These are phyloP conservation scores for Trachelus iudaicus DNA, from an alignment of 2,888 invertebrate species.

Conservation along the genomic window DNA sequence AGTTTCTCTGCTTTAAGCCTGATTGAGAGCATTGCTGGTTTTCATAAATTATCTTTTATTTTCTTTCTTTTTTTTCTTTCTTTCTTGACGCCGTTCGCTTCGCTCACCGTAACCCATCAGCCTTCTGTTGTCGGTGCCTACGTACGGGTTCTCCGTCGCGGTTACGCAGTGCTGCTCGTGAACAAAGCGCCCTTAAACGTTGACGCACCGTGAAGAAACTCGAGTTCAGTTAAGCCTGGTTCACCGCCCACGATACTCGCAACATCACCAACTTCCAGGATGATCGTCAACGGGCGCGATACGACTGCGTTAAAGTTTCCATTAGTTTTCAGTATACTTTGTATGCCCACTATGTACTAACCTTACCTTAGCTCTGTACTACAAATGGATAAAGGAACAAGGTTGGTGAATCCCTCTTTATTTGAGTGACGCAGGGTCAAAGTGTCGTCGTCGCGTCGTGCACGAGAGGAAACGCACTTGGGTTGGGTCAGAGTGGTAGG, in stretches of 20 bases:
- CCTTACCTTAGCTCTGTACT: neutral
- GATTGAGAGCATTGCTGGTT: neutral
- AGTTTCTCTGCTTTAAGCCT: neutral
- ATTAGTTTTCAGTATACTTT: neutral
- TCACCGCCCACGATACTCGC: neutral
- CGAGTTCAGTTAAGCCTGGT: neutral
- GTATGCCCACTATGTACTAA: neutral
- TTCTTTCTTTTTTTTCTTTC: no score
- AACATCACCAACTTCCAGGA: neutral
- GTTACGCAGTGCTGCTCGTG: slow-evolving; percentile 34
- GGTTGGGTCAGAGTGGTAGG: neutral
- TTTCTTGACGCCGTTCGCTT: neutral
- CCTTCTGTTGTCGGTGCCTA: neutral
- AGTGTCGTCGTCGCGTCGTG: neutral
- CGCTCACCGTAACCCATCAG: neutral
- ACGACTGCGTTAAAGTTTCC: neutral
- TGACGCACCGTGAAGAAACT: neutral
- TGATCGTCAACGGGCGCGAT: neutral
- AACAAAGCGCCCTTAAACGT: slow-evolving; percentile 34
- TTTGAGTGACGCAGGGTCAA: neutral
- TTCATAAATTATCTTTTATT: neutral
- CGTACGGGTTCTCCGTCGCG: slow-evolving; percentile 9
- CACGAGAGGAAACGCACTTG: neutral
- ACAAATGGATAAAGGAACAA: neutral
- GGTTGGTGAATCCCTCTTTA: neutral